phyloP scores from a whole-genome alignment of 2,888 invertebrate genomes.

The Lasioglossum vierecki region DNA sequence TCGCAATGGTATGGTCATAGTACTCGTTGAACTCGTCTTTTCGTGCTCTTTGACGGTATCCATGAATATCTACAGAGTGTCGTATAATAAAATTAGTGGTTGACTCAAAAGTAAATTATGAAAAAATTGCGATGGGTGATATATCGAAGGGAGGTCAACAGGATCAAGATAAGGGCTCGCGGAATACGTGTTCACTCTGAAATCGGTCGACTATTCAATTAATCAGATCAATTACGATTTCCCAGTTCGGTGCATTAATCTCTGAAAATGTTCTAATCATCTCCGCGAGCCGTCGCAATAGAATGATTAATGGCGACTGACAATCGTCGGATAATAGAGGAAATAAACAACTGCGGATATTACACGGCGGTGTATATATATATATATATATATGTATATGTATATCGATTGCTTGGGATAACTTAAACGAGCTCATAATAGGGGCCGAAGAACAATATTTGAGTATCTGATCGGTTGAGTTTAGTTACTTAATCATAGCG shows the following conservation, averaged over 20 bases:
- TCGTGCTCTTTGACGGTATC: not conserved
- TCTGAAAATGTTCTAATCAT: slow-evolving; percentile 1
- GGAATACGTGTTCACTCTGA: not conserved
- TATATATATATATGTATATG: not conserved
- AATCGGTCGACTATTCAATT: not conserved
- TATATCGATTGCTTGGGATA: slow-evolving; percentile 37
- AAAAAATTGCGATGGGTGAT: not conserved
- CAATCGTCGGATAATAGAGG: slow-evolving; percentile 19
- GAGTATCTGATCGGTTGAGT: slow-evolving; percentile 49
- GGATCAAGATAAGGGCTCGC: not conserved
- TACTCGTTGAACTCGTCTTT: not conserved
- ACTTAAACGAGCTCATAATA: slow-evolving; percentile 43
- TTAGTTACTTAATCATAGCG: slow-evolving; percentile 61
- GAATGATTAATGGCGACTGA: slow-evolving; percentile 6
- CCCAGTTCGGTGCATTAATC: not conserved
- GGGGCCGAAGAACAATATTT: slow-evolving; percentile 49
- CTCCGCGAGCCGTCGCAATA: not conserved
- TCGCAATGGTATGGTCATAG: not conserved
- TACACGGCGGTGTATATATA: not conserved
- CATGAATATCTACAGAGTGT: not conserved
- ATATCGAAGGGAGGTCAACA: not conserved
- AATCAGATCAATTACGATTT: not conserved
- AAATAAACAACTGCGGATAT: slow-evolving; percentile 31
- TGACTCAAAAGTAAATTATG: not conserved
- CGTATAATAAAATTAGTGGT: not conserved